Conservation (phyloP, 2,113 vertebrate genomes). For the Catharus fuscescens region DNA sequence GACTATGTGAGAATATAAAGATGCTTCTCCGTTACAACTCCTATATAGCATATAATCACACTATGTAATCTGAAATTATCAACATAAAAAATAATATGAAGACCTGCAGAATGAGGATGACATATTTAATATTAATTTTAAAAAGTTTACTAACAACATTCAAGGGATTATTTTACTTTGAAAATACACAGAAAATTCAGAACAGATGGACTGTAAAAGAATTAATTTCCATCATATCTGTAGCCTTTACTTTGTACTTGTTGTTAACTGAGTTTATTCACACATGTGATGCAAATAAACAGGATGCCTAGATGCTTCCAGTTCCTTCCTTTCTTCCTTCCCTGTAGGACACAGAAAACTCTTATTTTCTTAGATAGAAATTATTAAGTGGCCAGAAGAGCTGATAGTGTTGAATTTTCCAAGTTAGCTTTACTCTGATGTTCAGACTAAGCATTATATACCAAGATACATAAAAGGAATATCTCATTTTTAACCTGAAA, state of each 20-base stretch:
- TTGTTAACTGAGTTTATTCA: not conserved
- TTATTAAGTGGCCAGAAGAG: not conserved
- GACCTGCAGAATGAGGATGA: not conserved
- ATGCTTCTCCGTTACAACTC: not conserved
- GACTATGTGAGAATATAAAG: not conserved
- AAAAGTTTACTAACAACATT: not conserved
- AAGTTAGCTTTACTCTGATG: not conserved
- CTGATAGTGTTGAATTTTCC: not conserved
- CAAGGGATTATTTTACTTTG: not conserved
- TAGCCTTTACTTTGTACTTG: not conserved
- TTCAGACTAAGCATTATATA: not conserved
- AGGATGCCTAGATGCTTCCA: not conserved
- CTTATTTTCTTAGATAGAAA: not conserved
- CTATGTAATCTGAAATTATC: not conserved
- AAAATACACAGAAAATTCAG: not conserved
- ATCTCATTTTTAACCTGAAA: not conserved
- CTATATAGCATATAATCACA: not conserved
- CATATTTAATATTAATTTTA: not conserved
- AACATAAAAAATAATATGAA: not conserved
- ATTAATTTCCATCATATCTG: not conserved
- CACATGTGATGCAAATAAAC: not conserved
- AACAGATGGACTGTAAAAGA: not conserved
- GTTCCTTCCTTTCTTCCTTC: not conserved
- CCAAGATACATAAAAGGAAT: not conserved
- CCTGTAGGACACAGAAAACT: not conserved